Percentiles rank a stretch among this genome's conserved stretches.
Conservation (phyloP, 2,797 vertebrate genomes). For the Spinus olivaceus region DNA sequence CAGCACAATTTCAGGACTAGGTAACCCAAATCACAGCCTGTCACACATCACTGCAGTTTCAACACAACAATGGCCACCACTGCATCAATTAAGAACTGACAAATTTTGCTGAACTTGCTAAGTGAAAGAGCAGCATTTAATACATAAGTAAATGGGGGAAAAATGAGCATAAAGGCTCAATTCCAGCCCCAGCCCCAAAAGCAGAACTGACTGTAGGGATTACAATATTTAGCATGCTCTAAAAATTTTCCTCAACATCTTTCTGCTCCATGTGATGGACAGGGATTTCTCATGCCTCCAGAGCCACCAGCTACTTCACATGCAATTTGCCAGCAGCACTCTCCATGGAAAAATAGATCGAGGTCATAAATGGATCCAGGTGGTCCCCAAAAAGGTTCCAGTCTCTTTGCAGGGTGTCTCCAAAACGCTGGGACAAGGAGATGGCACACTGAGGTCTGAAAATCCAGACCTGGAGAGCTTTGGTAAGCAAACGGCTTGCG, state of each 20-base stretch:
- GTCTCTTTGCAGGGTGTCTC: neutral
- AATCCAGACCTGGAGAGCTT: neutral
- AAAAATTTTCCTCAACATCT: neutral
- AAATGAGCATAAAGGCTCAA: neutral
- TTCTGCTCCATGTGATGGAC: neutral
- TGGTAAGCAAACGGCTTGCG: constrained; percentile 4
- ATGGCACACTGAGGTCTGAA: neutral
- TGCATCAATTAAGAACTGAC: neutral
- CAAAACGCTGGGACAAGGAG: accelerated
- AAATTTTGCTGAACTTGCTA: neutral
- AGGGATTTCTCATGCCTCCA: neutral
- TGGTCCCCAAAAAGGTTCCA: neutral
- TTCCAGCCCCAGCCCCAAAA: neutral
- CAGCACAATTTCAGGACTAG: neutral
- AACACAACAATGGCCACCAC: neutral
- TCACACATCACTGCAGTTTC: neutral
- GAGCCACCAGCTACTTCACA: neutral
- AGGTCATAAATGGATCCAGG: neutral
- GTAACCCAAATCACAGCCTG: neutral
- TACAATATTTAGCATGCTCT: neutral
- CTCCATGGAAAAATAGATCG: neutral
- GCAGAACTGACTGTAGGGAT: neutral
- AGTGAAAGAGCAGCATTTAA: neutral
- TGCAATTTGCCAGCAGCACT: neutral
- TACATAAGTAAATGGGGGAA: neutral